Evolutionary conservation across 2,888 invertebrate species (phyloP), one percentile per base, ranked within the genome.

Genomic region (Apodemia mormo): DNA sequence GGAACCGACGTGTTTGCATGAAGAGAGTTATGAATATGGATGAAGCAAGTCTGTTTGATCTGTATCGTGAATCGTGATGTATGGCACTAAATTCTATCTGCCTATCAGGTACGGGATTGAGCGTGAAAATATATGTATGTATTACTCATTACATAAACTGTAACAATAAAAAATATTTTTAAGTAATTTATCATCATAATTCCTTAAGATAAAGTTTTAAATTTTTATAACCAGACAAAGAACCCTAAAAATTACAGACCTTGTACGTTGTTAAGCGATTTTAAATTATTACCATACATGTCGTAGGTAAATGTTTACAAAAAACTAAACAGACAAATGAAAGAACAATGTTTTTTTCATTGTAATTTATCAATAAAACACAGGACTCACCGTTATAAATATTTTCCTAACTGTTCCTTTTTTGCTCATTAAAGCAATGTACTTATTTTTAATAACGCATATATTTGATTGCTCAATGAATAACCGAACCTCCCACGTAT

Each of bases 281-380:
- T 69, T 67, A 72, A 75, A 75, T 76, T 73, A 69, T 69, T 72
- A 72, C 65, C 58, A 61, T 61, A 61, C 58, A 61, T 61, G 58
- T 61, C 10, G 49, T 49, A 49, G 49, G 58, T 61, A 61, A 58
- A 30, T 72, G 73, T 73, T 71, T 70, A 71, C 74, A 76, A 61
- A 58, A 61, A 61, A 61, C 33, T 33, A 61, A 54, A 71, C 64
- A 33, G 66, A 30, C 37, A 45, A 45, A 61, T 61, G 58, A 33
- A 61, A 61, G 58, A 61, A 33, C 58, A 61, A 61, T 61, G 58
- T 33, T 61, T 61, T 12, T 30, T 58, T 29, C 29, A 58, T 58
- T 58, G 58, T 58, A 58, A 29, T 58, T 58, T 58, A 58, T 58
- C 58, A 58, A 58, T 58, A 58, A 30, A 33, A 58, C 58, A 33